Evolutionary conservation across 2,113 vertebrate species (phyloP), one percentile per base, ranked within the genome.

Genomic region (Eretmochelys imbricata): DNA sequence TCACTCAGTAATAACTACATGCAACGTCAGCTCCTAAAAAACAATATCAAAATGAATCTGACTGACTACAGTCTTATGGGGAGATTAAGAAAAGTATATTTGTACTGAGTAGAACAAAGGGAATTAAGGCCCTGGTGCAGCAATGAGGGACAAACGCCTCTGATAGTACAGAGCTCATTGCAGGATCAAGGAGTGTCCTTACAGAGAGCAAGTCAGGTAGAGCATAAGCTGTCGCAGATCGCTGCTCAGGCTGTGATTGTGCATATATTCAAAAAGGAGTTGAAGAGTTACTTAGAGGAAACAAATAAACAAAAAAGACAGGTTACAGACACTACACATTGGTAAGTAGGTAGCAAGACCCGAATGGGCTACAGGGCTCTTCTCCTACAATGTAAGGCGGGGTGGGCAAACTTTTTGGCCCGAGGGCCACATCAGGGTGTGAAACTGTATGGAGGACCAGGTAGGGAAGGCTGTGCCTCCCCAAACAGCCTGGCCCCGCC

Each of bases 1-100:
- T 62, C 29, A 62, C 59, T 62, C 59, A 31, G 29, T 14, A 62
- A 62, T 76, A 38, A 49, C 62, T 89, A 24, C 13, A 76, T 54
- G 87, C 42, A 14, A 57, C 72, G 78, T 90, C 84, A 94, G 92
- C 88, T 16, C 57, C 20, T 85, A 93, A 5, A 86, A 93, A 92
- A n/a, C 31, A 76, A 51, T 38, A 90, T 62, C 29, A 62, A 62
- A 14, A 24, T 59, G 72, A 94, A 89, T 35, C 93, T 91, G 13
- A 93, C 95, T 84, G 42, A 62, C 24, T 55, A 51, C 46, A 83
- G 83, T n/a, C 1, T 84, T 59, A 48, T 12, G 19, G 80, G 59
- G 20, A 69, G 89, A 69, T 27, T 92, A 92, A 62, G 85, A 88
- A 92, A 93, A 89, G 79, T 85, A 59, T 54, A 78, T 65, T 78